Evolutionary conservation across 2,888 invertebrate genomes (phyloP).

Genomic region (Acrobasis consociella): DNA sequence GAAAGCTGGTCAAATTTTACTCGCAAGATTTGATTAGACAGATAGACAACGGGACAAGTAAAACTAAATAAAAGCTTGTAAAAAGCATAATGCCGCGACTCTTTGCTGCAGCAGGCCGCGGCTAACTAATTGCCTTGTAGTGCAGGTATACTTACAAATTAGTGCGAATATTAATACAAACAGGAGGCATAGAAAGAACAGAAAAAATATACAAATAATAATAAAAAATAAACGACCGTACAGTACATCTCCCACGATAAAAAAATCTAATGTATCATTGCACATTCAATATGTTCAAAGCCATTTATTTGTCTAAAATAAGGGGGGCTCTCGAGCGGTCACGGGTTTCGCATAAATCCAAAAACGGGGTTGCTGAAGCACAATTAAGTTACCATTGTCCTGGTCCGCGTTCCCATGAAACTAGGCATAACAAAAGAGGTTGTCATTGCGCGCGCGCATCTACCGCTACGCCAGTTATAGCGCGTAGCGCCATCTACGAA

Average conservation of each 20-base stretch:
- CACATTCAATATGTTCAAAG: constrained; percentile 72
- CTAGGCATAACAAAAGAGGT: constrained; percentile 49
- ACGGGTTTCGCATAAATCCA: constrained; percentile 67
- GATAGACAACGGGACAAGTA: too few species aligned
- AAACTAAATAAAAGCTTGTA: too few species aligned
- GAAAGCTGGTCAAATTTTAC: too few species aligned
- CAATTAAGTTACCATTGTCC: constrained; percentile 79
- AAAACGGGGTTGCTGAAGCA: constrained; percentile 61
- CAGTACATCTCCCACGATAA: constrained; percentile 62
- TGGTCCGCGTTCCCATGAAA: constrained; percentile 75
- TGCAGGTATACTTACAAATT: too few species aligned
- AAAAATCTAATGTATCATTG: constrained; percentile 63
- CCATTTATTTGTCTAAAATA: constrained; percentile 72
- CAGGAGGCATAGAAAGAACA: too few species aligned
- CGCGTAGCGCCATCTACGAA: constrained; percentile 50
- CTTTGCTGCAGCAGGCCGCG: background rate
- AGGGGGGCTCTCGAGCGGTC: constrained; percentile 67
- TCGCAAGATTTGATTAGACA: too few species aligned
- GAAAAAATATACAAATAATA: too few species aligned
- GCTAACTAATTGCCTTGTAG: background rate
- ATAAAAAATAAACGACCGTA: constrained; percentile 18
- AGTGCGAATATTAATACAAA: too few species aligned
- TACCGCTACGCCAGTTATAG: constrained; percentile 36
- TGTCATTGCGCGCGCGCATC: constrained; percentile 56
- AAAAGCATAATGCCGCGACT: too few species aligned